A percentile compares a stretch with the other conserved stretches of the same genome.
Conservation (phyloP, 2,113 vertebrate species). For the Thalassarche chlororhynchos region DNA sequence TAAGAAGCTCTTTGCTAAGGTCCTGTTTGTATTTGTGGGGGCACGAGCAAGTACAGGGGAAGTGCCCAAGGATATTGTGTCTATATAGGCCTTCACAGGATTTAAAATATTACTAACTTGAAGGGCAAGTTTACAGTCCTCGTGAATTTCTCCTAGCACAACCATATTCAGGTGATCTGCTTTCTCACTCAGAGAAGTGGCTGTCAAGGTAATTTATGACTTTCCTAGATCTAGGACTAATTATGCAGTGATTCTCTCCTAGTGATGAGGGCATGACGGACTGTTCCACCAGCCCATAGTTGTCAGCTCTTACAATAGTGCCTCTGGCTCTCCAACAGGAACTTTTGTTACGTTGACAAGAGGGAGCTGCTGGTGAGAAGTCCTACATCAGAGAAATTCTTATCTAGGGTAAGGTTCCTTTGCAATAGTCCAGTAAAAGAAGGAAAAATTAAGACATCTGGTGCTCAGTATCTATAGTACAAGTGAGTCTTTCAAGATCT, state of each 20-base stretch:
- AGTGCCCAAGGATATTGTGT: not conserved
- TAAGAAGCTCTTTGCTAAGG: slow-evolving; percentile 30
- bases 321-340: not conserved
- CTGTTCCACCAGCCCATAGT: not conserved
- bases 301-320: not conserved
- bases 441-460: not conserved
- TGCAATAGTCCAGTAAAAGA: not conserved
- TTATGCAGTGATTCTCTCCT: not conserved
- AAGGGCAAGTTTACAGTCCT: not conserved
- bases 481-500: not conserved
- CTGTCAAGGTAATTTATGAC: not conserved
- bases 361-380: not conserved
- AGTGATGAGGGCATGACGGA: not conserved
- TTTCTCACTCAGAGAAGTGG: not conserved
- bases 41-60: not conserved
- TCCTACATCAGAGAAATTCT: not conserved
- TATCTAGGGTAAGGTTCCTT: not conserved
- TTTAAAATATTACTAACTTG: not conserved
- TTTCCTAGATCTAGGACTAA: not conserved
- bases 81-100: not conserved
- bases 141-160: not conserved
- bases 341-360: not conserved
- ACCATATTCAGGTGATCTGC: not conserved
- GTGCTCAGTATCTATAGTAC: not conserved
- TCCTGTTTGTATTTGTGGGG: slow-evolving; percentile 2